Evolutionary conservation across 2,888 invertebrate genomes (phyloP).

Genomic region (Melinaea marsaeus): DNA sequence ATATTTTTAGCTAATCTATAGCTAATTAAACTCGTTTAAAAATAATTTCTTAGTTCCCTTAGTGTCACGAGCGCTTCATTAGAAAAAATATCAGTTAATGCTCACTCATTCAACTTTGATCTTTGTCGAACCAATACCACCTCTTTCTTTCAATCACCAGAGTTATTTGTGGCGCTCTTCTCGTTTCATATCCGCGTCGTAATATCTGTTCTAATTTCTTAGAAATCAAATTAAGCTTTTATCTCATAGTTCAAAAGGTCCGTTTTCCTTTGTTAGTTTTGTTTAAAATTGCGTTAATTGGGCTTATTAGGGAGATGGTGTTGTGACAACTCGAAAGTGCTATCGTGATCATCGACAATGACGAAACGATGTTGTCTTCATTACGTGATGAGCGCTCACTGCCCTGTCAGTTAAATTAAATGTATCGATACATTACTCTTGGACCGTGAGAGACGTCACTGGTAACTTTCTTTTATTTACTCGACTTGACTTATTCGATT

Average conservation of each 20-base stretch:
- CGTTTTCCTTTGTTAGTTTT: slow-evolving; percentile 47
- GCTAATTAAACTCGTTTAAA: slow-evolving; percentile 46
- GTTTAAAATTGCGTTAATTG: slow-evolving; percentile 71
- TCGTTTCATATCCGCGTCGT: slow-evolving; percentile 47
- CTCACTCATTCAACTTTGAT: slow-evolving; percentile 73
- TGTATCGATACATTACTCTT: slow-evolving; percentile 76
- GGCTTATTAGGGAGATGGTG: slow-evolving; percentile 77
- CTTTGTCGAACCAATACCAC: slow-evolving; percentile 63
- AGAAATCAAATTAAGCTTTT: slow-evolving; percentile 42
- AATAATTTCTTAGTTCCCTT: slow-evolving; percentile 51
- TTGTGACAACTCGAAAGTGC: slow-evolving; percentile 77
- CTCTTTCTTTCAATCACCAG: slow-evolving; percentile 65
- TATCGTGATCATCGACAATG: slow-evolving; percentile 78
- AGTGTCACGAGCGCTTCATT: slow-evolving; percentile 53
- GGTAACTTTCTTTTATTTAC: slow-evolving; percentile 62
- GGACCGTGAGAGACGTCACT: slow-evolving; percentile 71
- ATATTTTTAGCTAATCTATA: no score
- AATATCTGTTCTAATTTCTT: slow-evolving; percentile 37
- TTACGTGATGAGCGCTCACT: slow-evolving; percentile 77
- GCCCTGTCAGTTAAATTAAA: slow-evolving; percentile 78
- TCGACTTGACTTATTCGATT: slow-evolving; percentile 15
- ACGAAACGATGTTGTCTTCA: slow-evolving; percentile 78
- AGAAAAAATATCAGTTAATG: slow-evolving; percentile 48
- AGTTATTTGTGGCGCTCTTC: slow-evolving; percentile 52
- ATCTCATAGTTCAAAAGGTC: slow-evolving; percentile 50